A percentile compares a stretch with the other conserved stretches of the same genome.
phyloP scores from a whole-genome alignment of 1,140 invertebrate species.

The Xylocopa sonorina region DNA sequence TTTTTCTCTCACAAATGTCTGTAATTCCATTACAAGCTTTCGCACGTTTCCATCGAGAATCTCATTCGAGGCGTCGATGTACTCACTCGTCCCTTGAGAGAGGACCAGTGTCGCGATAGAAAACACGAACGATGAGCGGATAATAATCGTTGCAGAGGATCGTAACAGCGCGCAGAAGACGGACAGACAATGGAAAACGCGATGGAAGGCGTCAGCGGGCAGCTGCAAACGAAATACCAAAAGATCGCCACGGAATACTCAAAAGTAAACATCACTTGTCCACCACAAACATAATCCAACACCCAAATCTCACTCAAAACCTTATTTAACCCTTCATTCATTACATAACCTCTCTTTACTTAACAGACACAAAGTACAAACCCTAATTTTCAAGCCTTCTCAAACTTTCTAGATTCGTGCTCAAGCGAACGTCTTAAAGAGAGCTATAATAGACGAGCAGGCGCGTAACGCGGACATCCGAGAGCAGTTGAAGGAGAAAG shows the following conservation, averaged over 20 bases:
- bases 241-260: slow-evolving; percentile 95
- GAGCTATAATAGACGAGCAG: slow-evolving; percentile 95
- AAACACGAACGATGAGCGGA: slow-evolving; percentile 52
- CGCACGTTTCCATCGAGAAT: no score
- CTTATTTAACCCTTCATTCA: no score
- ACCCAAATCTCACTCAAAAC: no score
- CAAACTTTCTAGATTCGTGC: slow-evolving; percentile 89
- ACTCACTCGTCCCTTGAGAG: no score
- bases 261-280: slow-evolving; percentile 85
- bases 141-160: slow-evolving; percentile 25
- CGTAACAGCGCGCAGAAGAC: slow-evolving; percentile 10
- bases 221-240: slow-evolving; percentile 91
- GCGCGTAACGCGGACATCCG: slow-evolving; percentile 87
- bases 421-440: slow-evolving; percentile 94
- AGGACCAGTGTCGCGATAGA: no score
- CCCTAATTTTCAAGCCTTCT: no score
- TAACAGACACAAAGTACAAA: no score
- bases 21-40: no score
- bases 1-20: no score
- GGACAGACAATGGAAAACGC: slow-evolving; percentile 19
- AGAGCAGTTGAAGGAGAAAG: slow-evolving; percentile 90
- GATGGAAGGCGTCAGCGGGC: slow-evolving; percentile 81
- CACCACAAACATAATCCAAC: not conserved
- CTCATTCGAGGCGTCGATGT: no score
- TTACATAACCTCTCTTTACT: no score